Evolutionary conservation across 2,888 invertebrate genomes (phyloP).

Genomic region (Baccha elongata): DNA sequence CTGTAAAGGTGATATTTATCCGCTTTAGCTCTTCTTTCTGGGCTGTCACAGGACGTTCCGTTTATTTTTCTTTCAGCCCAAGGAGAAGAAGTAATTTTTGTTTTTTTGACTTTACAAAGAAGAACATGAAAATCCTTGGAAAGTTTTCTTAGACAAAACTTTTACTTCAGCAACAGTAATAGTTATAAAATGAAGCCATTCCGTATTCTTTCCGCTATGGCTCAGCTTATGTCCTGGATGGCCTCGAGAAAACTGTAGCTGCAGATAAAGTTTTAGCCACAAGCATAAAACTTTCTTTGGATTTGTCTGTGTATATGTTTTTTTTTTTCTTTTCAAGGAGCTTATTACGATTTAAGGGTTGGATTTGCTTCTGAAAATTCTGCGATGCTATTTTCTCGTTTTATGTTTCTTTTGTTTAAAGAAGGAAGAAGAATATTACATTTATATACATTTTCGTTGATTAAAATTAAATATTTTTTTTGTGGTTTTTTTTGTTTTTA

Average conservation of each 20-base stretch:
- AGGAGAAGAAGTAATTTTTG: constrained; percentile 6
- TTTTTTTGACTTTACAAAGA: neutral
- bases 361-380: constrained; percentile 51
- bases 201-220: constrained; percentile 23
- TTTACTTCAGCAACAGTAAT: constrained; percentile 54
- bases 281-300: constrained; percentile 45
- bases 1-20: constrained; percentile 68
- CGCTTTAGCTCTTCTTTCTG: constrained; percentile 48
- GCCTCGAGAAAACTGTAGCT: constrained; percentile 5
- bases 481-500: constrained; percentile 23
- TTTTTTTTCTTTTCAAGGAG: constrained; percentile 25
- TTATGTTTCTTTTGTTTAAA: neutral
- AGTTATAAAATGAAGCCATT: constrained; percentile 69
- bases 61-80: neutral
- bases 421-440: constrained; percentile 3
- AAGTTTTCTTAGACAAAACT: constrained; percentile 61
- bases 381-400: constrained; percentile 10
- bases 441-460: constrained; percentile 62
- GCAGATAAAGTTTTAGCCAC: constrained; percentile 65
- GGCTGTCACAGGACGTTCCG: constrained; percentile 7
- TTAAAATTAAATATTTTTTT: constrained; percentile 69
- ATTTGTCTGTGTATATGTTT: constrained; percentile 5
- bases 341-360: constrained; percentile 73
- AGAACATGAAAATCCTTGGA: constrained; percentile 51
- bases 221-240: neutral